Base-by-base conservation (phyloP, 2,113 vertebrate genomes). In the Bombycilla garrulus region DNA sequence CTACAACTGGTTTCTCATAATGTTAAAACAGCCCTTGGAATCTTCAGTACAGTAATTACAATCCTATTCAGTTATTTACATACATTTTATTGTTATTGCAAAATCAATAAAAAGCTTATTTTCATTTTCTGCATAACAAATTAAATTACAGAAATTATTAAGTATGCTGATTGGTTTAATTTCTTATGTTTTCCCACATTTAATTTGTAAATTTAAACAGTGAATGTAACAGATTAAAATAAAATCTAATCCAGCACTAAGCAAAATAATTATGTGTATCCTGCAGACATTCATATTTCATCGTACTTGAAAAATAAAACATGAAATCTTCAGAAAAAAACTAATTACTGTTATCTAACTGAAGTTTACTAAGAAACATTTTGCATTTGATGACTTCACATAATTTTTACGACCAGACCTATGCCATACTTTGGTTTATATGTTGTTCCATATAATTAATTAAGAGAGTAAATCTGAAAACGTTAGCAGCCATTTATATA, bases 21-120 rank as follows among this genome's bases (percentile, higher is more conserved):
- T 17, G 25, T 38, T 70, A 25, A 26, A 86, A 42, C 22, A 58
- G 51, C 18, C 48, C 86, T 58, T 78, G 42, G 48, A 51, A 35
- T 22, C 17, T 65, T 57, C 13, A 65, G 31, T 9, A 35, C 11
- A 56, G 40, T 38, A 76, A 91, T 88, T 60, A 70, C 45, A 69
- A 42, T n/a, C 26, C 45, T 44, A 21, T 66, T 87, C 11, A 70
- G 38, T 90, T 88, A 56, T 62, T 64, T 42, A 54, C 33, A 36
- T 40, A 42, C 8, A 51, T 70, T 77, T 60, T 44, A 80, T 28
- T 24, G 28, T n/a, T 93, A 57, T 1, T 83, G 42, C 13, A 89
- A 91, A 93, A 95, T 82, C 47, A 84, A 91, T 90, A 54, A 64
- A 95, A 92, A 77, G 31, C 17, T 40, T 78, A 38, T 20, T 88